Base-by-base conservation (phyloP, 2,113 vertebrate genomes). In the Oxyura jamaicensis region DNA sequence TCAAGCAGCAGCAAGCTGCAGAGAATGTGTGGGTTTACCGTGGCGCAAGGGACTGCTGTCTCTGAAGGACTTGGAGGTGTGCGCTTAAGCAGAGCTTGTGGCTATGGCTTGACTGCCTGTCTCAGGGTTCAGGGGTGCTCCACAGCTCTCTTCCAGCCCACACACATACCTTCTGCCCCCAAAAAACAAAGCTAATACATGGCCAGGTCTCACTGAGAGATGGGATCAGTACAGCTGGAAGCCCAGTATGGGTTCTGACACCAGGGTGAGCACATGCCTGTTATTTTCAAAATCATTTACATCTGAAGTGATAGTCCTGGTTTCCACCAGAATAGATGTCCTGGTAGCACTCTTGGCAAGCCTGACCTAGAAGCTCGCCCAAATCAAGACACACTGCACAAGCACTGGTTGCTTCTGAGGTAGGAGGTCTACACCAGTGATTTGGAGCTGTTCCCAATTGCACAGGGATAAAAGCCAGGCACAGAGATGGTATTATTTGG, bases 31-130 rank as follows among this genome's bases (percentile, higher is more conserved):
- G 1, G 53, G 42, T 13, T 85, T 75, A 55, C 11, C 0, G 0
- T 9, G 23, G 36, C 48, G n/a, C 31, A 53, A 12, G 7, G 29
- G 39, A 63, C 0, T 1, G 22, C 33, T 63, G 63, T 23, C 31
- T 65, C 55, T 69, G 28, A 41, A 31, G 36, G 53, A 59, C 59
- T 19, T 4, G 10, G 39, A n/a, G 9, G 65, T 8, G 35, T 15
- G 25, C 35, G 46, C 29, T 11, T 5, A 41, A 65, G 62, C 26
- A 65, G 26, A 41, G 62, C 36, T 41, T 19, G 62, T 2, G 53
- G 42, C 35, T 76, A 75, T 0, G 0, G 42, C 53, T 83, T 53
- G 50, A 0, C 4, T 1, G 2, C 44, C 10, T 59, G 36, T 59
- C 22, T 42, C 10, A 17, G 29, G 22, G 42, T 7, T 12, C 50